Percentiles rank a stretch among this genome's conserved stretches.
Evolutionary conservation across 2,113 vertebrate species (phyloP).

Genomic region (Apodemus sylvaticus): DNA sequence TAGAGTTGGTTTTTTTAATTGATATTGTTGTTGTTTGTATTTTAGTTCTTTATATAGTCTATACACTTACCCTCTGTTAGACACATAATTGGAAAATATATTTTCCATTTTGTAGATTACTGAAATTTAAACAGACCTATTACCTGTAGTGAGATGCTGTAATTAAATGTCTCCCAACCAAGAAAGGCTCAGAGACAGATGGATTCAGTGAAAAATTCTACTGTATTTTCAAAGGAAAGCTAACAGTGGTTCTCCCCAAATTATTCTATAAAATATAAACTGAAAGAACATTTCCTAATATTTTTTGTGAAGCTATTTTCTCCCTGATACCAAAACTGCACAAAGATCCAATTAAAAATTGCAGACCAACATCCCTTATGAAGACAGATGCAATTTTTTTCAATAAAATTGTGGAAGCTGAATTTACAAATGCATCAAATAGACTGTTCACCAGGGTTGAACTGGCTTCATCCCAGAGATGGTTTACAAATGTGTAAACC

Average conservation of each 20-base stretch:
- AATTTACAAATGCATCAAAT: not conserved
- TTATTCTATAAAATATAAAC: not conserved
- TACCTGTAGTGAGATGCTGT: not conserved
- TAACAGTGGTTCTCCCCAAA: not conserved
- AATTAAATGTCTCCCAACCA: not conserved
- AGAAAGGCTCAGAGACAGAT: not conserved
- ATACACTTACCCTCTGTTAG: not conserved
- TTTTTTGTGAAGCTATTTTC: not conserved
- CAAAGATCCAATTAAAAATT: not conserved
- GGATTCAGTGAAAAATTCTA: not conserved
- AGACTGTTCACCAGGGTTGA: not conserved
- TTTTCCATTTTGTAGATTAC: not conserved
- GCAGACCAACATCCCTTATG: not conserved
- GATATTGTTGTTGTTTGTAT: not conserved
- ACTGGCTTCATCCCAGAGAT: not conserved
- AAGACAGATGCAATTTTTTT: not conserved
- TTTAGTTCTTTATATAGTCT: not conserved
- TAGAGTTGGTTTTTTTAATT: not conserved
- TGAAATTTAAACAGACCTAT: not conserved
- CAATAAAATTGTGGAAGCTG: not conserved
- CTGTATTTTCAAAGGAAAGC: not conserved
- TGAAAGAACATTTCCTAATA: not conserved
- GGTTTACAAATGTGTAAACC: not conserved
- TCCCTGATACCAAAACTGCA: not conserved
- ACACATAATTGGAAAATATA: not conserved